phyloP scores from a whole-genome alignment of 2,113 vertebrate genomes.

The Bujurquina vittata region DNA sequence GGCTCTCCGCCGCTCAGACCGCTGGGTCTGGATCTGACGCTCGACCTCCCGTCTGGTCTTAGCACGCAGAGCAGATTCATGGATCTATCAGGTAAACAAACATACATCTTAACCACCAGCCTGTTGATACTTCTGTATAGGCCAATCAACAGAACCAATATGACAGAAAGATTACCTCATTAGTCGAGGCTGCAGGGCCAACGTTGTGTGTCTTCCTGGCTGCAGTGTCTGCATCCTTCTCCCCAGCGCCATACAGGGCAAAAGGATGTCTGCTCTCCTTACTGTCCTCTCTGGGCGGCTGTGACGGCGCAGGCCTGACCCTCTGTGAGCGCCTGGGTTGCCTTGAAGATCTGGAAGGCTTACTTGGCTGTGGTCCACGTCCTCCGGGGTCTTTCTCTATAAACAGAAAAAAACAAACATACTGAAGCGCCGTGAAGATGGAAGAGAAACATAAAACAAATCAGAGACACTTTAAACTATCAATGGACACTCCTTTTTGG shows the following conservation, averaged over 20 bases:
- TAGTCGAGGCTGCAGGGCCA: conserved; percentile 84
- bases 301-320: conserved; percentile 35
- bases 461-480: neutral
- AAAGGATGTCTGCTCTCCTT: conserved; percentile 89
- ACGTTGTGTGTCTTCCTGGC: conserved; percentile 93
- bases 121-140: neutral
- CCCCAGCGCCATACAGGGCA: conserved; percentile 91
- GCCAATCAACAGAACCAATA: neutral
- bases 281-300: conserved; percentile 65
- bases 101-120: neutral
- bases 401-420: neutral
- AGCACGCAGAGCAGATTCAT: conserved; percentile 91
- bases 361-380: conserved; percentile 28
- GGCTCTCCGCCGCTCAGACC: conserved; percentile 76
- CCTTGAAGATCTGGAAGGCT: conserved; percentile 59
- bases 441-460: neutral
- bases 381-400: conserved; percentile 19
- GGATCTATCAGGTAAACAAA: conserved; percentile 81
- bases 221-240: conserved; percentile 86
- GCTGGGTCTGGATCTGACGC: conserved; percentile 83
- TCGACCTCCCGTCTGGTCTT: conserved; percentile 90
- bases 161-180: conserved; percentile 78
- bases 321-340: conserved; percentile 16
- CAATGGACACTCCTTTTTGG: neutral
- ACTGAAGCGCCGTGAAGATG: neutral